A percentile compares a stretch with the other conserved stretches of the same genome.
phyloP scores from a whole-genome alignment of 2,797 vertebrate genomes.

The Meriones psammophilus region DNA sequence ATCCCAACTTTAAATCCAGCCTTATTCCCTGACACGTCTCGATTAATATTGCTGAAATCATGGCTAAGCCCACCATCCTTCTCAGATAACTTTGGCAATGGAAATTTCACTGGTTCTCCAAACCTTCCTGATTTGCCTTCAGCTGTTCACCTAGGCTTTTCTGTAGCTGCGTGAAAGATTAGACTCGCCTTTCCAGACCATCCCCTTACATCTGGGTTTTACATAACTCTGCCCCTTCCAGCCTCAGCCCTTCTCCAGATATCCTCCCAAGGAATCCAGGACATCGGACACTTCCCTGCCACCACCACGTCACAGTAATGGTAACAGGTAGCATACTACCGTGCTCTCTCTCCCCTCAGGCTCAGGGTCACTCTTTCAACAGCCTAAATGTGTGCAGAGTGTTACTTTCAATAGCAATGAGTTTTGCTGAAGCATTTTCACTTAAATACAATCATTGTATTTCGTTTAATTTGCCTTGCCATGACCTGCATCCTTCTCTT shows the following conservation, averaged over 20 bases:
- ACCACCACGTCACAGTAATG: too few relatives aligned
- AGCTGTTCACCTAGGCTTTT: not conserved
- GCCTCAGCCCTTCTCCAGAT: not conserved
- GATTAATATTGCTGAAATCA: not conserved
- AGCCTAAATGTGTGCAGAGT: too few relatives aligned
- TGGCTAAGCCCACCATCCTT: not conserved
- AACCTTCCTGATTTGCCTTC: rapidly evolving
- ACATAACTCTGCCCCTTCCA: rapidly evolving
- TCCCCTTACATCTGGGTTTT: not conserved
- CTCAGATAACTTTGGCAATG: too few relatives aligned
- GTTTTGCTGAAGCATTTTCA: not conserved
- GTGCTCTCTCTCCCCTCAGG: not conserved
- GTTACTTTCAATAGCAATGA: not conserved
- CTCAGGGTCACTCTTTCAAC: not conserved
- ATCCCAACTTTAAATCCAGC: not conserved
- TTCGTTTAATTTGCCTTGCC: not conserved
- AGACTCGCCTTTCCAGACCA: not conserved
- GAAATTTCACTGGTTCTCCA: not conserved
- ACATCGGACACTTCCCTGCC: too few relatives aligned
- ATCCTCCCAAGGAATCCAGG: not conserved
- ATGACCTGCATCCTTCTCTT: not conserved
- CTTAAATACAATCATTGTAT: not conserved
- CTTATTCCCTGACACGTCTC: too few relatives aligned
- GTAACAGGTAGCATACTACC: not conserved
- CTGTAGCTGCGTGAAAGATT: not conserved